Evolutionary conservation across 2,113 vertebrate species (phyloP).

Genomic region (Pampusana beccarii): DNA sequence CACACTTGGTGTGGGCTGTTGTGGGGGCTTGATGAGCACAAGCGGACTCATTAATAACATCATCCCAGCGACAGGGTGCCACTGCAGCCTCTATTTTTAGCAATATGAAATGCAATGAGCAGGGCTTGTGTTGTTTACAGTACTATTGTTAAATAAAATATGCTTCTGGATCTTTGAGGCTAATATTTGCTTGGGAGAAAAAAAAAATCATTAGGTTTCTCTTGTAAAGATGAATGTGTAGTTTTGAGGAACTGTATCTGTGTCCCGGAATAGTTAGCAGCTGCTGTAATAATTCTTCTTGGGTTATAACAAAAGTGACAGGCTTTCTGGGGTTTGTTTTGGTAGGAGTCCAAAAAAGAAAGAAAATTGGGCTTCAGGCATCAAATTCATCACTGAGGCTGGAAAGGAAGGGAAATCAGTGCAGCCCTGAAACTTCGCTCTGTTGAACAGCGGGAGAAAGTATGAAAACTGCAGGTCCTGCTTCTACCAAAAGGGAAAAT

Average conservation of each 20-base stretch:
- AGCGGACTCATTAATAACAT: neutral
- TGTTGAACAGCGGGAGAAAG: fast-evolving
- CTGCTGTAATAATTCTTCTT: neutral
- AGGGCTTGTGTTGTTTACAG: neutral
- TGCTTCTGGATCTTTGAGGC: fast-evolving
- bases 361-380: neutral
- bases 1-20: fast-evolving
- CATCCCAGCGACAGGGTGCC: neutral
- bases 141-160: neutral
- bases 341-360: neutral
- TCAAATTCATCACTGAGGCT: neutral
- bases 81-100: neutral
- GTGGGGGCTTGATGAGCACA: fast-evolving
- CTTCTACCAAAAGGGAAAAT: fast-evolving
- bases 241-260: neutral
- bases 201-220: neutral
- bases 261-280: neutral
- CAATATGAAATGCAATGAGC: fast-evolving
- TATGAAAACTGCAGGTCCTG: neutral
- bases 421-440: neutral
- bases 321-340: neutral
- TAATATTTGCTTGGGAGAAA: neutral
- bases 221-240: neutral
- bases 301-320: neutral
- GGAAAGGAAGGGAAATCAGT: neutral